These are phyloP conservation scores for Trachymyrmex septentrionalis DNA, from an alignment of 1,140 invertebrate genomes.

Conservation along the genomic window DNA sequence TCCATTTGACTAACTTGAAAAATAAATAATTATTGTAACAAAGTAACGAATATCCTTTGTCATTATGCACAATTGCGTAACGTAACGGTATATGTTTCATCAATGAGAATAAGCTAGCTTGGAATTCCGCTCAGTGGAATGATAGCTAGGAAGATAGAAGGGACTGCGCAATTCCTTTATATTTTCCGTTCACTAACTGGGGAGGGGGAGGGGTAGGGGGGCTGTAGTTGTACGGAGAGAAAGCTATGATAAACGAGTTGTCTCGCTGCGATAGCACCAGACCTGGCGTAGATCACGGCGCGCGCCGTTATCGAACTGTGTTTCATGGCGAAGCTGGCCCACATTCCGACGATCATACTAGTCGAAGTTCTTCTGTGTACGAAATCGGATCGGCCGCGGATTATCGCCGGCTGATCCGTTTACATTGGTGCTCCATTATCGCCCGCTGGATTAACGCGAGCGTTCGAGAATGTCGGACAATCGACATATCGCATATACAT, in stretches of 20 bases:
- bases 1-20: not conserved
- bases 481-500: slow-evolving; percentile 1
- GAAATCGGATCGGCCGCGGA: slow-evolving; percentile 67
- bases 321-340: slow-evolving; percentile 48
- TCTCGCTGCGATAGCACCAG: slow-evolving; percentile 64
- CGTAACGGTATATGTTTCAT: no score
- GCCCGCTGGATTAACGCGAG: slow-evolving; percentile 51
- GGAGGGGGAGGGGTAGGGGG: no score
- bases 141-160: slow-evolving; percentile 7
- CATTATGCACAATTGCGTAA: not conserved
- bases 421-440: slow-evolving; percentile 76
- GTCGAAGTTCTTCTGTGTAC: slow-evolving; percentile 67
- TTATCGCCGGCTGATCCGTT: slow-evolving; percentile 75
- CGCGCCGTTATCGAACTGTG: slow-evolving; percentile 62
- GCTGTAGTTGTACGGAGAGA: slow-evolving; percentile 15
- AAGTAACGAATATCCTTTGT: not conserved
- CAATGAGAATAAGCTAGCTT: not conserved
- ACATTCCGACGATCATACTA: slow-evolving; percentile 38
- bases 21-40: slow-evolving; percentile 20
- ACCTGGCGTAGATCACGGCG: slow-evolving; percentile 38
- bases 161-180: slow-evolving; percentile 32
- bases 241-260: slow-evolving; percentile 60
- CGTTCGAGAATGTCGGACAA: slow-evolving; percentile 42
- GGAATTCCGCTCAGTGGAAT: slow-evolving; percentile 41
- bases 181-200: slow-evolving; percentile 47